Percentiles rank a stretch among this genome's conserved stretches.
Conservation (phyloP, 2,113 vertebrate species). For the Euleptes europaea region DNA sequence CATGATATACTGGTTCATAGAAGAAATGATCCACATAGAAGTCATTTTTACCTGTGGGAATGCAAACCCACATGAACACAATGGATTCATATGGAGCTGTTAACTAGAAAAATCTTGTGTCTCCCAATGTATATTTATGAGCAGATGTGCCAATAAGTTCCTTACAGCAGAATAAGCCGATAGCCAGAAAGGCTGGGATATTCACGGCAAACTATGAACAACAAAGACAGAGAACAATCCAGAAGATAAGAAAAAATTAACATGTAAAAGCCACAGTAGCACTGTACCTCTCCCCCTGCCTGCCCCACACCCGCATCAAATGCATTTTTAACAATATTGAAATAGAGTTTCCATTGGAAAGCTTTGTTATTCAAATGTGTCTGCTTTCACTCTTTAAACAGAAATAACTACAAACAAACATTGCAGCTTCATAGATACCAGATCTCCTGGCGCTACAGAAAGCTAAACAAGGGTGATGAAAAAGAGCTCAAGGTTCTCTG, state of each 20-base stretch:
- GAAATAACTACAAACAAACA: background rate
- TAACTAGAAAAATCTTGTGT: background rate
- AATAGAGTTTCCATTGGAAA: constrained; percentile 12
- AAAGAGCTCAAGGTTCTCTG: background rate
- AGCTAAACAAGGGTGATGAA: background rate
- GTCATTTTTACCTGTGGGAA: background rate
- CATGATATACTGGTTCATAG: background rate
- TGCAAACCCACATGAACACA: background rate
- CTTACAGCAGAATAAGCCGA: background rate
- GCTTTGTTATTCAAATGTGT: background rate
- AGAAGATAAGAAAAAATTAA: constrained; percentile 16
- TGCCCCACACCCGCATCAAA: background rate
- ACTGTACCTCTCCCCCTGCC: background rate
- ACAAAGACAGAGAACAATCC: background rate
- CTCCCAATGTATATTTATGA: constrained; percentile 19
- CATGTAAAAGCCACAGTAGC: background rate
- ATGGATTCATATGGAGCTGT: background rate
- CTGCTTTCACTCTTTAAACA: background rate
- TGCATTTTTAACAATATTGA: background rate
- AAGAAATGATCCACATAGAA: background rate
- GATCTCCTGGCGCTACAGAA: background rate
- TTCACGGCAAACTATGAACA: background rate
- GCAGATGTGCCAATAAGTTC: constrained; percentile 2
- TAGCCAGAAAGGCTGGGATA: background rate
- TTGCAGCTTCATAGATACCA: background rate